Base-by-base conservation (phyloP, 1,140 invertebrate genomes). In the Dendrolimus punctatus region DNA sequence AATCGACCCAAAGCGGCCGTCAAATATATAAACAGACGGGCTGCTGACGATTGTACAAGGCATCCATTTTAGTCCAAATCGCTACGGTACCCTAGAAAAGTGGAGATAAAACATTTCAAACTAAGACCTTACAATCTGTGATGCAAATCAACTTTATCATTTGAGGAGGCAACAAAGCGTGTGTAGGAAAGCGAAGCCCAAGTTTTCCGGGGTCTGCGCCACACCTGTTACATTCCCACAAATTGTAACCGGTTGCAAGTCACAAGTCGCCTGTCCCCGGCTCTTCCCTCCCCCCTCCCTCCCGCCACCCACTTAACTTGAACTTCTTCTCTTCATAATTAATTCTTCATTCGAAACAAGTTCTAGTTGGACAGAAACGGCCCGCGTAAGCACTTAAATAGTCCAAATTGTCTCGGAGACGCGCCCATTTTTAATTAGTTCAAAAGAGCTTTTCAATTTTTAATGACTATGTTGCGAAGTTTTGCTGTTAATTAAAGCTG, bases 271-370 rank as follows among this genome's bases (percentile, higher is more conserved):
- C 73, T 68, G 63, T 62, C 54, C 63, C 56, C 68, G 23, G 23
- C 23, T 23, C 23, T 23, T 23, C 23, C 23, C 23, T 23, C 23
- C 23, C 23, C 23, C 23, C 23, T 23, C 3, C 23, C 23, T 23
- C 23, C 23, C 23, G 23, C 23, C 23, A 58, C 56, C 55, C 66
- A 64, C 73, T 60, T 50, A 85, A 81, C 72, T 83, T 83, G 69
- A 61, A 68, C 76, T 77, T 69, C 57, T 66, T 73, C 66, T 73
- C 76, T 81, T 83, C 80, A 83, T 85, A 83, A 85, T 85, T 85
- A 85, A 85, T 85, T 85, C 82, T 85, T 85, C 80, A 85, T 80
- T 85, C 76, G 73, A 79, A 80, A 77, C 77, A 80, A 85, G 67
- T 78, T 67, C 50, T 64, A 66, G 57, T 81, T 75, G 76, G 71